Percentiles rank a stretch among this genome's conserved stretches.
Evolutionary conservation across 2,888 invertebrate species (phyloP).

Genomic region (Agelastica alni): DNA sequence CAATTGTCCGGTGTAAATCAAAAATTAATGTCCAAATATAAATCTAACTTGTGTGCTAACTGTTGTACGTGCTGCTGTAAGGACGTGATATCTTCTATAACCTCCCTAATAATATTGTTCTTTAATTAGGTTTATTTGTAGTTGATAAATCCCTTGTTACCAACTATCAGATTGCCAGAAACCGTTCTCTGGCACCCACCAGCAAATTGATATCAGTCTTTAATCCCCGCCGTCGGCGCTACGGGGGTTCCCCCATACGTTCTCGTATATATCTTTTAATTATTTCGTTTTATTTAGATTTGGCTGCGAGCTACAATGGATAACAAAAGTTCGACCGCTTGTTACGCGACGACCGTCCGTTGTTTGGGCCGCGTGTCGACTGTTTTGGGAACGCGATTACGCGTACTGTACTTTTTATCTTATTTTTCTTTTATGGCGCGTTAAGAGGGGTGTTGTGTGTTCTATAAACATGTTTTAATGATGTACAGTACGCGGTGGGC

Average conservation of each 20-base stretch:
- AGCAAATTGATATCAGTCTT: conserved; percentile 34
- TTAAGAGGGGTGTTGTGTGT: conserved; percentile 32
- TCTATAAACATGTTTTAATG: conserved; percentile 38
- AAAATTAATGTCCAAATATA: too few relatives aligned
- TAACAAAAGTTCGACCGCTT: conserved; percentile 41
- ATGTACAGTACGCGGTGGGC: conserved; percentile 27
- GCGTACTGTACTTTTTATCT: conserved; percentile 34
- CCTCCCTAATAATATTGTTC: neutral
- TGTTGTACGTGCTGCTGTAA: too few relatives aligned
- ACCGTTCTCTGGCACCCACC: conserved; percentile 2
- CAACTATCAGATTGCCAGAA: conserved; percentile 1
- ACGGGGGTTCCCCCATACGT: conserved; percentile 41
- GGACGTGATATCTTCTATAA: too few relatives aligned
- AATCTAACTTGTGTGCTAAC: too few relatives aligned
- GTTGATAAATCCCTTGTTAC: neutral
- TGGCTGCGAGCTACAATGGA: conserved; percentile 38
- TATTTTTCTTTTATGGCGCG: conserved; percentile 30
- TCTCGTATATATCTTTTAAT: conserved; percentile 37
- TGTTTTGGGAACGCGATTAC: conserved; percentile 45
- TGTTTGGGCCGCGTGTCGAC: conserved; percentile 46
- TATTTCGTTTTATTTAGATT: conserved; percentile 47
- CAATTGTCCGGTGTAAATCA: too few relatives aligned
- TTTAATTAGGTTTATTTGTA: neutral
- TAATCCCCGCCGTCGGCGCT: conserved; percentile 28
- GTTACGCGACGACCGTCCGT: conserved; percentile 39